Conservation (phyloP, 2,797 vertebrate genomes). For the Rhadinocentrus ornatus region DNA sequence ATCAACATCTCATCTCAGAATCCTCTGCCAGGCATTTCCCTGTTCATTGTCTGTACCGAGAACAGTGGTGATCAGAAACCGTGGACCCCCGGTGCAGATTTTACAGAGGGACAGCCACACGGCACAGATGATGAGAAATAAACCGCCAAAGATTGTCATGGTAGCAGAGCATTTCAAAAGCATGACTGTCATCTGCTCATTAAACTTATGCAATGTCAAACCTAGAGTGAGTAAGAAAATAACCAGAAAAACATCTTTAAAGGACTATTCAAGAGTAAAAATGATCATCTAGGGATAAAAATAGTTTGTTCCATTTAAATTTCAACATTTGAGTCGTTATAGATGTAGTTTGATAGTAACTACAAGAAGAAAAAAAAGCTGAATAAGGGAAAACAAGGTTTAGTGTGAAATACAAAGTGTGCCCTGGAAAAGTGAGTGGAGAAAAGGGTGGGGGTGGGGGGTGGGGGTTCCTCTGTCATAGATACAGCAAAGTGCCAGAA, state of each 20-base stretch:
- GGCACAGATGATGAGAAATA: conserved; percentile 27
- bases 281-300: conserved; percentile 62
- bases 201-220: conserved; percentile 33
- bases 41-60: conserved; percentile 26
- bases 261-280: conserved; percentile 53
- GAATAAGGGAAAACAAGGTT: conserved; percentile 47
- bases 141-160: conserved; percentile 67
- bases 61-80: conserved; percentile 25
- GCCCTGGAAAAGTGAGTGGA: conserved; percentile 40
- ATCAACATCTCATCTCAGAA: conserved; percentile 17
- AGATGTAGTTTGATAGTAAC: conserved; percentile 47
- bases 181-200: conserved; percentile 34
- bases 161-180: conserved; percentile 46
- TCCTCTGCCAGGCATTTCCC: conserved; percentile 21
- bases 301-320: conserved; percentile 70
- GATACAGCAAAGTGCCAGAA: conserved; percentile 66
- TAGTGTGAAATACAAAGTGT: conserved; percentile 43
- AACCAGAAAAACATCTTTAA: conserved; percentile 32
- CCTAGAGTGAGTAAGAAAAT: conserved; percentile 39
- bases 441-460: neutral
- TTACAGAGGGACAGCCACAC: conserved; percentile 30
- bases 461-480: conserved; percentile 45
- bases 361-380: conserved; percentile 55
- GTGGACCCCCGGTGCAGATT: conserved; percentile 30
- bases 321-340: conserved; percentile 41